Evolutionary conservation across 2,113 vertebrate species (phyloP), one percentile per base, ranked within the genome.

Genomic region (Eublepharis macularius): DNA sequence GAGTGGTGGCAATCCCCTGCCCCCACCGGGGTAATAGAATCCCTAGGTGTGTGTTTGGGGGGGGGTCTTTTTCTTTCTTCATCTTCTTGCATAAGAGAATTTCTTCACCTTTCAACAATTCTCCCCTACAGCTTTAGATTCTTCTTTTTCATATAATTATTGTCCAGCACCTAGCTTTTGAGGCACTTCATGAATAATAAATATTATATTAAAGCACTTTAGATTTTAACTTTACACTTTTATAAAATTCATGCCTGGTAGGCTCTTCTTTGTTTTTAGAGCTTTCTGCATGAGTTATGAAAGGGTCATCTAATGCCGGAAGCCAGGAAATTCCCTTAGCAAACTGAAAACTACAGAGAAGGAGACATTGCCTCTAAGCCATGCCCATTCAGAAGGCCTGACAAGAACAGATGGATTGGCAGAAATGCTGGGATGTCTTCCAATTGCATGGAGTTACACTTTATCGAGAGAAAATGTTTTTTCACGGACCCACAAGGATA

Each of bases 361-460:
- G 34, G 69, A 70, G 12, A 19, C 29, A 47, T 11, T 29, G 39
- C 26, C 14, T 70, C n/a, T n/a, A 70, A 70, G 49, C 87, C n/a
- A 51, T 82, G 65, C 78, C 60, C 74, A 47, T 89, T 65, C 84
- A 74, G 0, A 39, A 80, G 74, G 82, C 75, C 69, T 86, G 88
- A 85, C 83, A 81, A 85, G 73, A 54, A 51, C 76, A 90, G 92
- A 82, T 81, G 90, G 84, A 82, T 90, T 74, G 57, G 47, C 76
- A 43, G 51, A 73, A 86, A 73, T 77, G 32, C n/a, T 45, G 60
- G 75, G 70, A 45, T 8, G 4, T 66, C 89, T 91, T 76, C 73
- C 73, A 85, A 6, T 70, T 60, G 41, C 65, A 41, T 88, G 57
- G 45, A 82, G 87, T 86, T 76, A 85, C 76, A 70, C 78, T 88